Base-by-base conservation (phyloP, 1,140 invertebrate species). In the Cotesia typhae region DNA sequence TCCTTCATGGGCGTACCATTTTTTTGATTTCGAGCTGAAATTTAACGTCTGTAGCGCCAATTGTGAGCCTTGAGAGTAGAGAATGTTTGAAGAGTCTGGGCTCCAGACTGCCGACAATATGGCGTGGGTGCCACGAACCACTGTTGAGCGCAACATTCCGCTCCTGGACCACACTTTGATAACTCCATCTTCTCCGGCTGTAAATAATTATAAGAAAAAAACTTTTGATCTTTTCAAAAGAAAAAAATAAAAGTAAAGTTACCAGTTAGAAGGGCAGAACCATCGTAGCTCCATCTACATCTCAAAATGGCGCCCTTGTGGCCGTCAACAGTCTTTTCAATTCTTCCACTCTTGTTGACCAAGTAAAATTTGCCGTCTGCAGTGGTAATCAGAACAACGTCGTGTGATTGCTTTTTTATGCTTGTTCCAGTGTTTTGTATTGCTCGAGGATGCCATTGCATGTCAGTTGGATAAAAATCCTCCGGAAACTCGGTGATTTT, bases 1-100 rank as follows among this genome's bases (percentile, higher is more conserved):
- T 5, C 95, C 95, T 76, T 99, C 97, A 85, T 99, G 98, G 20
- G 95, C 98, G 84, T 95, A 95, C 96, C 98, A 99, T 95, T 93
- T 92, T 5, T 91, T 90, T 1, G 95, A 89, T 85, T 97, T 98
- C 12, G 92, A 92, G 80, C 94, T 97, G 0, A 96, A 93, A 77
- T 95, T 94, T 41, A 99, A 85, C 7, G 96, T 92, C 87, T 98
- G 98, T 57, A 99, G 94, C 6, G 95, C 90, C 14, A 99, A 88
- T 78, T 91, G 90, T 75, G 92, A 92, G 5, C 93, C 95, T 79
- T 93, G 92, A 0, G 94, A 93, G 78, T 97, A 96, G 3, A 97
- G 88, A 64, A 99, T 92, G 36, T 92, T 90, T 57, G 91, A 92
- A 65, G 92, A 94, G 81, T 96, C 94, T 4, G 95, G 93, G 63